Evolutionary conservation across 2,797 vertebrate species (phyloP), one percentile per base, ranked within the genome.

Genomic region (Clarias pachynema): DNA sequence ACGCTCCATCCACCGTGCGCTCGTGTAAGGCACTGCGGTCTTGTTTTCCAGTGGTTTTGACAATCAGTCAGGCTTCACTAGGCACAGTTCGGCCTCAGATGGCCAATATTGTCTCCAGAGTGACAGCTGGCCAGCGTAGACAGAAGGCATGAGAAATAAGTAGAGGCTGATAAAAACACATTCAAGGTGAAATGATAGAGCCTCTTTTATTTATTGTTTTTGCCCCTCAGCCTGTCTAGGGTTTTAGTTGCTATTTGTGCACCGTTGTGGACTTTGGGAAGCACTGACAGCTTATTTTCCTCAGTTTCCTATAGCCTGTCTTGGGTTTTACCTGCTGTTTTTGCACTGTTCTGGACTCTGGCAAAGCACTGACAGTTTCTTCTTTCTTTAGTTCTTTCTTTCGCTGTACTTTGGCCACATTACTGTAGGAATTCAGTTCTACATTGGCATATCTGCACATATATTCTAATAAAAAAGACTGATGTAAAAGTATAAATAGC

Each of bases 141-240:
- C 87, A 72, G 18, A 83, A 86, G 83, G 44, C 81, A 37, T 53
- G 20, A 74, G 57, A 81, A 68, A 86, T 87, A 86, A 90, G 68
- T 85, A 83, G 73, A 87, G 83, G 66, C 75, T 84, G 88, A 88
- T 90, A 84, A 89, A 88, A 88, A 88, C 29, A 84, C 89, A 87
- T 86, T 91, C 74, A 85, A 89, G 89, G 87, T 90, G 89, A 90
- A 91, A 92, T 88, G 87, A 92, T 90, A 75, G 83, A 86, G 85
- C 69, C 80, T 84, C 88, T 89, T 81, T 90, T 90, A 89, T 89
- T 89, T 89, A 83, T 82, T 83, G 59, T 79, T 83, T 80, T 73
- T 79, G 81, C 77, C 9, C 34, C 24, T 66, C 18, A 79, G 69
- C 77, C 74, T 60, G n/a, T 85, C 81, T 82, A 66, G 70, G 87